Evolutionary conservation across 2,797 vertebrate genomes (phyloP), one percentile per base, ranked within the genome.

Genomic region (Gephyroberyx darwinii): DNA sequence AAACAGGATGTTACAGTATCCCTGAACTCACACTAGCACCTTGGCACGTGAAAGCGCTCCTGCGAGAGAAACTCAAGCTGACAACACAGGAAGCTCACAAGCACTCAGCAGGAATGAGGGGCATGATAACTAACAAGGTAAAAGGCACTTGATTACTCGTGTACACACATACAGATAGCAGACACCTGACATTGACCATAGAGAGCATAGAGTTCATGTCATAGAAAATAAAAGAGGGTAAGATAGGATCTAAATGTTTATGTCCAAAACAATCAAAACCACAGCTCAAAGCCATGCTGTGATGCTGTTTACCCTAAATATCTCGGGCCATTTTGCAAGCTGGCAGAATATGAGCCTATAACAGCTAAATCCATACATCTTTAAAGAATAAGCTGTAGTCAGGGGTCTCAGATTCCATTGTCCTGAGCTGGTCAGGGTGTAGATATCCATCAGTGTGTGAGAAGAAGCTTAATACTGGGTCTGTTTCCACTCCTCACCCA

Each of bases 51-150:
- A 71, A 70, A 65, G 65, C 31, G 10, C 43, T 43, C 48, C 68
- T 71, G 73, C 16, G 48, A 14, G 55, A 56, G 75, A 70, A 80
- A 85, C 71, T 35, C 45, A 72, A 75, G 77, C 58, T 62, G 66
- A 71, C 69, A 66, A 69, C 63, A 77, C 31, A 65, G 56, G 74
- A 68, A 69, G 45, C 51, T 45, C 63, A 65, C 31, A 51, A 31
- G 16, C 47, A 33, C 54, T 59, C 35, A 8, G 16, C 56, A 55
- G 59, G 51, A 81, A 89, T 88, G 83, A 71, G 69, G 57, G 65
- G 62, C 66, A 4, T 69, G 57, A 54, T 74, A 35, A 69, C 64
- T 39, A 78, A 60, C 75, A 85, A 87, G 87, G 83, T 88, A 84
- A 69, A 56, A 33, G 35, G 31, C 17, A 6, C 41, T 61, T 45